A percentile compares a stretch with the other conserved stretches of the same genome.
Conservation (phyloP, 2,888 invertebrate genomes). For the Odontocerum albicorne region DNA sequence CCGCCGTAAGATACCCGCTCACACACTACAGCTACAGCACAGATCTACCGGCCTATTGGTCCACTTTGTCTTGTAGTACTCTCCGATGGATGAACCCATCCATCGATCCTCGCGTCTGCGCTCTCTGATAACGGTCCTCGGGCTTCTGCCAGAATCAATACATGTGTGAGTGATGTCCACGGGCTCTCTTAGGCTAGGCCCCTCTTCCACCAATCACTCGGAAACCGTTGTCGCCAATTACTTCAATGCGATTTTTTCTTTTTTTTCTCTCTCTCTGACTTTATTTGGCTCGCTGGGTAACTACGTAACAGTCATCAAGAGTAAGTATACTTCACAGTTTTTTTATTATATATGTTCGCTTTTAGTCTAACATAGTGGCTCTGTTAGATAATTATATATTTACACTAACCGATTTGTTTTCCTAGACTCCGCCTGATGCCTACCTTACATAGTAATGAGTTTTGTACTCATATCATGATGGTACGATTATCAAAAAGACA, state of each 20-base stretch:
- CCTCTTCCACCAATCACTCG: conserved; percentile 16
- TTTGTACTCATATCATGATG: too few relatives aligned
- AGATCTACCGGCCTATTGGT: conserved; percentile 16
- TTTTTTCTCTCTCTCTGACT: conserved; percentile 62
- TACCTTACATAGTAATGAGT: too few relatives aligned
- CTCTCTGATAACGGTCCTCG: conserved; percentile 35
- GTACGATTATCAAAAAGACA: too few relatives aligned
- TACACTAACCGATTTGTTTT: conserved; percentile 13
- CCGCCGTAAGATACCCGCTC: conserved; percentile 32
- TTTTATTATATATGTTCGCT: conserved; percentile 53
- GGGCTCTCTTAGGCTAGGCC: conserved; percentile 25
- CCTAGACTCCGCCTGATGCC: conserved; percentile 25
- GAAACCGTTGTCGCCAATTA: conserved; percentile 40
- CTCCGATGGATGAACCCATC: conserved; percentile 42
- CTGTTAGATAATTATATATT: conserved; percentile 21
- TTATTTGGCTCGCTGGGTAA: conserved; percentile 71
- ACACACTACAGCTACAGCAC: conserved; percentile 25
- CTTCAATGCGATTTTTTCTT: conserved; percentile 62
- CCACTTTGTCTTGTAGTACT: conserved; percentile 24
- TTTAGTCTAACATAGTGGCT: conserved; percentile 37
- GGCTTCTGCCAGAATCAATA: conserved; percentile 59
- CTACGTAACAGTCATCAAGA: conserved; percentile 65
- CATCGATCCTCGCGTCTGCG: conserved; percentile 37
- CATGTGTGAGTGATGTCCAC: conserved; percentile 64
- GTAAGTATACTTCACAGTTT: conserved; percentile 70